Conservation (phyloP, 1,140 invertebrate genomes). For the Galleria mellonella region DNA sequence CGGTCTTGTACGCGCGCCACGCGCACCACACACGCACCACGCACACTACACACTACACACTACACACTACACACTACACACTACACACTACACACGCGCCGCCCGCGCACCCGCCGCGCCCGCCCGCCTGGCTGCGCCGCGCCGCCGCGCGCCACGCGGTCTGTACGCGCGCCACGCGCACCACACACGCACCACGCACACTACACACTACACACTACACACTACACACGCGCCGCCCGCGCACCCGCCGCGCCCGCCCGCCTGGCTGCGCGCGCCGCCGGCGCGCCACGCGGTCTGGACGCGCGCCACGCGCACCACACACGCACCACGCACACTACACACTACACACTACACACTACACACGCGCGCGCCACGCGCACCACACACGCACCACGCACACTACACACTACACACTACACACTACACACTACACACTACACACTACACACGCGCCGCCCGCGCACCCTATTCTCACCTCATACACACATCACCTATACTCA, state of each 20-base stretch:
- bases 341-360: too few species aligned
- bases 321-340: too few species aligned
- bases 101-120: slow-evolving; percentile 25
- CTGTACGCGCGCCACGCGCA: slow-evolving; percentile 2
- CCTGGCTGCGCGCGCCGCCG: slow-evolving; percentile 88
- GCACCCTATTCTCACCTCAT: slow-evolving; percentile 83
- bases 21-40: slow-evolving; percentile 75
- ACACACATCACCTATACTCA: slow-evolving; percentile 86
- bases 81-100: slow-evolving; percentile 74
- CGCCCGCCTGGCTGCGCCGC: slow-evolving; percentile 90
- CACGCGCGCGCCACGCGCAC: slow-evolving; percentile 45
- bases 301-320: too few species aligned
- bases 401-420: too few species aligned
- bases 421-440: too few species aligned
- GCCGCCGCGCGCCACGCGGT: slow-evolving; percentile 90
- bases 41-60: background rate
- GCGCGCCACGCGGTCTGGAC: slow-evolving; percentile 70
- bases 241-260: slow-evolving; percentile 73
- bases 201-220: too few species aligned
- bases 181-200: background rate
- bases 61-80: too few species aligned
- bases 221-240: slow-evolving; percentile 24
- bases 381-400: too few species aligned
- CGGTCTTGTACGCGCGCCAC: slow-evolving; percentile 58
- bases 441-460: too few species aligned